A percentile compares a stretch with the other conserved stretches of the same genome.
Evolutionary conservation across 2,113 vertebrate genomes (phyloP).

Genomic region (Caranx melampygus): DNA sequence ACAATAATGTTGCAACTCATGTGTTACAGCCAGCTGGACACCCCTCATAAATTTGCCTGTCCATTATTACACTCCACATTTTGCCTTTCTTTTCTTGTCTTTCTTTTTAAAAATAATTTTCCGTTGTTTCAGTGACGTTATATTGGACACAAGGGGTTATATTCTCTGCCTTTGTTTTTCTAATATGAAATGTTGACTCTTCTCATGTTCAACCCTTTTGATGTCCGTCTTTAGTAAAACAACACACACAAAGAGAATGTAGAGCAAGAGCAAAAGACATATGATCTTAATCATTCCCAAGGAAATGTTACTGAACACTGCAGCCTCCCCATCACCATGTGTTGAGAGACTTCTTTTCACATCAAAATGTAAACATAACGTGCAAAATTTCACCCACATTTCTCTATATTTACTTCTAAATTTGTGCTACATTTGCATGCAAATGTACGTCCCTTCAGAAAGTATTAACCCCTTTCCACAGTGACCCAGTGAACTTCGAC

Average conservation of each 20-base stretch:
- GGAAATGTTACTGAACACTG: not conserved
- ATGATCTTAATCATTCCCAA: not conserved
- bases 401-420: not conserved
- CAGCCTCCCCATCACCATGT: not conserved
- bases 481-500: constrained; percentile 70
- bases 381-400: not conserved
- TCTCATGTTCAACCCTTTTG: too few species aligned
- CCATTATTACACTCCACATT: not conserved
- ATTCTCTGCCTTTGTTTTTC: too few species aligned
- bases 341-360: too few species aligned
- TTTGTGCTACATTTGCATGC: not conserved
- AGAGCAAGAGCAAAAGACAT: too few species aligned
- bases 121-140: not conserved
- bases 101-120: not conserved
- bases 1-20: not conserved
- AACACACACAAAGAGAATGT: too few species aligned
- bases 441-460: not conserved
- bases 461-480: not conserved
- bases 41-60: not conserved
- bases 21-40: not conserved
- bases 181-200: too few species aligned
- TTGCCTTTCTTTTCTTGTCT: not conserved
- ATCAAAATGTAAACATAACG: not conserved
- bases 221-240: too few species aligned
- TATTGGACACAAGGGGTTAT: too few species aligned